Evolutionary conservation across 2,888 invertebrate species (phyloP).

Genomic region (Conomelus anceps): DNA sequence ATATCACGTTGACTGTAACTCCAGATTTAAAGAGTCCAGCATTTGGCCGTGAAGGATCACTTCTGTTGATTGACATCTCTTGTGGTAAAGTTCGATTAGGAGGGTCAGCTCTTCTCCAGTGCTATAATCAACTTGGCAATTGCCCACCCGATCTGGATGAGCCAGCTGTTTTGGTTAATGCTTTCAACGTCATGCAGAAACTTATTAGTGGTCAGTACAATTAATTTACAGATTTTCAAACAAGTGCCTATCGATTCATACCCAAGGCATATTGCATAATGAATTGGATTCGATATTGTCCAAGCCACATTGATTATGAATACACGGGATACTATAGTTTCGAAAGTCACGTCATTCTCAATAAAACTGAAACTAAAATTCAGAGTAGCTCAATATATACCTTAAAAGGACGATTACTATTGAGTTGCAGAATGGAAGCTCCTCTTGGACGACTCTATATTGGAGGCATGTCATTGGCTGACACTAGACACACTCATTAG

Average conservation of each 20-base stretch:
- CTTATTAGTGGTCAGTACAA: constrained; percentile 58
- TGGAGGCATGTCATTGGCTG: too few relatives aligned
- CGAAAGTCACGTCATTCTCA: too few relatives aligned
- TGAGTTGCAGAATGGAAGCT: too few relatives aligned
- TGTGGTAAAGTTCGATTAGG: constrained; percentile 71
- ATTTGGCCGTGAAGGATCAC: constrained; percentile 51
- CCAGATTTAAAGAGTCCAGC: constrained; percentile 77
- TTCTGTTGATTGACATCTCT: constrained; percentile 75
- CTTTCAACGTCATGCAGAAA: constrained; percentile 78
- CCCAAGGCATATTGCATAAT: not conserved
- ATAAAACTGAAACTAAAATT: too few relatives aligned
- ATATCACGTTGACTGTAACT: constrained; percentile 76
- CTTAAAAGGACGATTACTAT: too few relatives aligned
- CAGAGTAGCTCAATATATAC: too few relatives aligned
- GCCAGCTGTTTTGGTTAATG: constrained; percentile 57
- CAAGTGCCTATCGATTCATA: not conserved
- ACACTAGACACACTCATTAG: too few relatives aligned
- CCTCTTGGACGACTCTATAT: too few relatives aligned
- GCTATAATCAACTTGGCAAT: constrained; percentile 76
- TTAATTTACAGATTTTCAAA: not conserved
- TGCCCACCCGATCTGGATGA: constrained; percentile 73
- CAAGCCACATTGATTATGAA: too few relatives aligned
- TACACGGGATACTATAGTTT: too few relatives aligned
- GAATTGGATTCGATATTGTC: not conserved
- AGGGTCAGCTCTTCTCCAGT: constrained; percentile 89